These are phyloP conservation scores for Xiphorhynchus erythropygius DNA, from an alignment of 2,797 vertebrate genomes.

Conservation along the genomic window DNA sequence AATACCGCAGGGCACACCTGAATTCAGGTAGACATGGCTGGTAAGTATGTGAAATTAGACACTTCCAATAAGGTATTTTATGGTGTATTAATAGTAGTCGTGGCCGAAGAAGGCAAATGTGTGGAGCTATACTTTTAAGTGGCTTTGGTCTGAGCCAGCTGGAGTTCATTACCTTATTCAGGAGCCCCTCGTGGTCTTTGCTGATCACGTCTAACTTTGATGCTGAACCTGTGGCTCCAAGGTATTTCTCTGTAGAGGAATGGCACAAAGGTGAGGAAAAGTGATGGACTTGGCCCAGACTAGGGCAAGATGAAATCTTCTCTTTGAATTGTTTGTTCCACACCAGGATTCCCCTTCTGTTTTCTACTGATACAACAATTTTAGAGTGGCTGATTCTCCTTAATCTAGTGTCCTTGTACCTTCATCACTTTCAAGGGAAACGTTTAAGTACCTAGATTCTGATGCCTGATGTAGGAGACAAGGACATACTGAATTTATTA, in stretches of 20 bases:
- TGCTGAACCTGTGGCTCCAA: background rate
- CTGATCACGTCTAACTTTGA: accelerated
- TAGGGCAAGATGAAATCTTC: background rate
- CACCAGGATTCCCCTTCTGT: background rate
- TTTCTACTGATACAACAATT: background rate
- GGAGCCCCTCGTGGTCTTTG: background rate
- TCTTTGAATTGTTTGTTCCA: background rate
- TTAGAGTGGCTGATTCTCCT: background rate
- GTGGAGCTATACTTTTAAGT: background rate
- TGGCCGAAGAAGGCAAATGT: background rate
- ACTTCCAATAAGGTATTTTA: background rate
- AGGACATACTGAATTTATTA: background rate
- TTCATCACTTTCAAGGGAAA: background rate
- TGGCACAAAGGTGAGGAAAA: background rate
- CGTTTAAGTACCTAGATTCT: background rate
- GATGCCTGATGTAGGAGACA: background rate
- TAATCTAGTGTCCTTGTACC: background rate
- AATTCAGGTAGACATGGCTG: background rate
- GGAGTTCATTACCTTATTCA: background rate
- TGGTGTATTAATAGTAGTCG: background rate
- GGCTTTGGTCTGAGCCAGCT: background rate
- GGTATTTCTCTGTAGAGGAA: background rate
- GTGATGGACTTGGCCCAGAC: accelerated
- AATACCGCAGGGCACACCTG: background rate
- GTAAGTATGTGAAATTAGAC: background rate